phyloP scores from a whole-genome alignment of 1,140 invertebrate genomes.

The Colletes gigas region DNA sequence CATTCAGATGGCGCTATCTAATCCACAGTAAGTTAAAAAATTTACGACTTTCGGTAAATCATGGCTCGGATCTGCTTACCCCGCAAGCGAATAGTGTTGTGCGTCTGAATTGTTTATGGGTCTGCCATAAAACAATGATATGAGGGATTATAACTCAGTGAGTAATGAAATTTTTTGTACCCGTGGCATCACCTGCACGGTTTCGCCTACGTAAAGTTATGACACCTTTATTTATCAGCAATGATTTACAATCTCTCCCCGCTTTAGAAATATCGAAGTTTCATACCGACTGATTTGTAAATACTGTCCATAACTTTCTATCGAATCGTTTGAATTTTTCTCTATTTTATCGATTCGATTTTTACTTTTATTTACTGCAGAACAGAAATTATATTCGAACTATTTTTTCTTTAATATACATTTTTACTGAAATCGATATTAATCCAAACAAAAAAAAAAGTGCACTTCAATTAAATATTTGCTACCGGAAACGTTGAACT shows the following conservation, averaged over 20 bases:
- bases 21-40: constrained; percentile 76
- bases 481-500: no score
- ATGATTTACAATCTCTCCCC: constrained; percentile 10
- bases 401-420: no score
- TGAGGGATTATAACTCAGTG: constrained; percentile 67
- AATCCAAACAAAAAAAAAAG: no score
- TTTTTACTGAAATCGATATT: no score
- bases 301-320: not conserved
- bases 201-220: constrained; percentile 53
- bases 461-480: no score
- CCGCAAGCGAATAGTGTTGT: constrained; percentile 48
- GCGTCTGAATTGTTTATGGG: constrained; percentile 72
- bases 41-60: constrained; percentile 76
- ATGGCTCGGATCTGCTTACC: constrained; percentile 53
- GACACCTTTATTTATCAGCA: constrained; percentile 43
- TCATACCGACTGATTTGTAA: not conserved
- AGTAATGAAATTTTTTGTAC: constrained; percentile 57
- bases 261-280: not conserved
- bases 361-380: no score
- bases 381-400: no score
- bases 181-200: constrained; percentile 35
- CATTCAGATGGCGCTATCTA: constrained; percentile 72
- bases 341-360: no score
- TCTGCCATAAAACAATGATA: constrained; percentile 75
- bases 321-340: not conserved